A percentile compares a stretch with the other conserved stretches of the same genome.
These are phyloP conservation scores for Tachycineta bicolor DNA, from an alignment of 2,113 vertebrate species.

Conservation along the genomic window DNA sequence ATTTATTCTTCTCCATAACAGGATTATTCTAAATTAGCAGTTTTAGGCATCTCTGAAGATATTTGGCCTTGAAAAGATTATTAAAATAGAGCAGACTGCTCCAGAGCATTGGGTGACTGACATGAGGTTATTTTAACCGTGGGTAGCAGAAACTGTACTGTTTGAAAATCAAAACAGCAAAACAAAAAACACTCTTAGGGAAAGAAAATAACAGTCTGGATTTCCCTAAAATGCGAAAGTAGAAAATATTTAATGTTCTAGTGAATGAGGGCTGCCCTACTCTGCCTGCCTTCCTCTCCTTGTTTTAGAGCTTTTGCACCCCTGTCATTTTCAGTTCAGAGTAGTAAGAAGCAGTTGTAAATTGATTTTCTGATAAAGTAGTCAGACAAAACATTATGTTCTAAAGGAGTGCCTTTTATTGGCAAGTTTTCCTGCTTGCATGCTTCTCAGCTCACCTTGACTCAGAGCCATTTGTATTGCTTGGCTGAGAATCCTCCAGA, in stretches of 20 bases:
- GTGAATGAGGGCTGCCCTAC: background rate
- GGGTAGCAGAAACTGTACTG: background rate
- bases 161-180: background rate
- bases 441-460: conserved; percentile 70
- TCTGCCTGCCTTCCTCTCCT: background rate
- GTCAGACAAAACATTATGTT: conserved; percentile 56
- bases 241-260: background rate
- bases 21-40: background rate
- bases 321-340: conserved; percentile 14
- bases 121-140: background rate
- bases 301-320: background rate
- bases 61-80: background rate
- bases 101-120: background rate
- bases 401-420: conserved; percentile 58
- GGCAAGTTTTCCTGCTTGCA: conserved; percentile 54
- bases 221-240: background rate
- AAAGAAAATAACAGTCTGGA: background rate
- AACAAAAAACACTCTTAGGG: background rate
- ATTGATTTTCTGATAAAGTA: conserved; percentile 46
- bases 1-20: background rate
- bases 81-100: background rate
- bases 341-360: conserved; percentile 62
- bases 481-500: background rate
- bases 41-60: background rate
- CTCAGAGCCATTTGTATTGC: conserved; percentile 23